These are phyloP conservation scores for Gymnobelideus leadbeateri DNA, from an alignment of 2,113 vertebrate species.

Conservation along the genomic window DNA sequence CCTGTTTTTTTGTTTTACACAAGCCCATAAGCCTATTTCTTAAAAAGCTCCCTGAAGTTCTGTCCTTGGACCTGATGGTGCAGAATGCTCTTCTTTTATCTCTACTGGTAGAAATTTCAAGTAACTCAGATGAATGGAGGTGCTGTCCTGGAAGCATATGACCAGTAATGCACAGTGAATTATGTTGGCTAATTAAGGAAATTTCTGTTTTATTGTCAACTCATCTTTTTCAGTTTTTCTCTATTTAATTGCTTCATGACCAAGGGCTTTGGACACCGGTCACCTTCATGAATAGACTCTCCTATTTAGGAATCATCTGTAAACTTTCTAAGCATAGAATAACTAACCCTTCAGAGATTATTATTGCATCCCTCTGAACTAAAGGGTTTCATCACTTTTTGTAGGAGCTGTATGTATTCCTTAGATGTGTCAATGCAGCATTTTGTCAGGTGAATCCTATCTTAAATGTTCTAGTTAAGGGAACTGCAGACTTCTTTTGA, in stretches of 20 bases:
- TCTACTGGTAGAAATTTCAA: conserved; percentile 11
- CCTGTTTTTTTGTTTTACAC: background rate
- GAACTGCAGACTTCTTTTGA: background rate
- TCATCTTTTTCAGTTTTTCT: conserved; percentile 32
- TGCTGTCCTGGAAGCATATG: background rate
- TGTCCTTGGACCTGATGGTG: background rate
- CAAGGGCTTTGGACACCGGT: background rate
- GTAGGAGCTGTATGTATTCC: background rate
- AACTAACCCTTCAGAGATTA: background rate
- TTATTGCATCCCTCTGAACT: background rate
- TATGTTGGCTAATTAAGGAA: conserved; percentile 50
- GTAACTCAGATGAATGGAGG: conserved; percentile 21
- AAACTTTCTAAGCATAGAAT: background rate
- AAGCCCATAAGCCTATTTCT: background rate
- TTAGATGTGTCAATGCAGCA: background rate
- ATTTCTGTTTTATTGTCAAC: conserved; percentile 46
- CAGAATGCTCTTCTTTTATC: conserved; percentile 6
- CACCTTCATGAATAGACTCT: conserved; percentile 13
- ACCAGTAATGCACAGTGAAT: background rate
- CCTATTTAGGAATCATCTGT: conserved; percentile 22
- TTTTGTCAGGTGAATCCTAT: conserved; percentile 6
- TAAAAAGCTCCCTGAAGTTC: background rate
- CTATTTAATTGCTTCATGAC: background rate
- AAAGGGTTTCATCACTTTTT: background rate
- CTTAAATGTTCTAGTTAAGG: background rate